phyloP scores from a whole-genome alignment of 2,888 invertebrate species.

The Unio pictorum region DNA sequence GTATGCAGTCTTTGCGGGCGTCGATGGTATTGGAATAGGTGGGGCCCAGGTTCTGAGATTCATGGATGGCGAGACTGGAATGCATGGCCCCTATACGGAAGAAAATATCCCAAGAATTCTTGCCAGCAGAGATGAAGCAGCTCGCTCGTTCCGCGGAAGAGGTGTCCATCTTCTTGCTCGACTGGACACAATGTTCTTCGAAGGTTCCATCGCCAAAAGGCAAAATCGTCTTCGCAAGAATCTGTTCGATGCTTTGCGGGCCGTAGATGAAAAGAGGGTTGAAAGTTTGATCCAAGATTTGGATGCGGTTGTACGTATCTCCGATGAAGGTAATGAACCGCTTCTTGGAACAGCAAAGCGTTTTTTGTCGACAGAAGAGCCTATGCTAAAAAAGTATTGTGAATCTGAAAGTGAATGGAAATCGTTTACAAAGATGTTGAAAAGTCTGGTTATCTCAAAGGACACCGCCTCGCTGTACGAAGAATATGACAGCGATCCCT shows the following conservation, averaged over 20 bases:
- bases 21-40: conserved; percentile 48
- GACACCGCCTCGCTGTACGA: conserved; percentile 9
- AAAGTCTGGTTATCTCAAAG: conserved; percentile 3
- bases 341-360: conserved; percentile 29
- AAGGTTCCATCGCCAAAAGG: conserved; percentile 37
- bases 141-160: conserved; percentile 31
- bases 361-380: conserved; percentile 25
- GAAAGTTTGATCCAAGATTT: conserved; percentile 8
- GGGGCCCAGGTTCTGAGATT: conserved; percentile 47
- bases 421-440: conserved; percentile 6
- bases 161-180: conserved; percentile 41
- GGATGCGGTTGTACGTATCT: conserved; percentile 16
- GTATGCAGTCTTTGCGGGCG: conserved; percentile 45
- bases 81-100: conserved; percentile 54
- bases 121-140: conserved; percentile 39
- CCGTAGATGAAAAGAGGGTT: conserved; percentile 25
- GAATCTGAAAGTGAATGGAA: conserved; percentile 34
- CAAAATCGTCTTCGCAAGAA: conserved; percentile 30
- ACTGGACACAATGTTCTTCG: conserved; percentile 50
- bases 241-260: conserved; percentile 35
- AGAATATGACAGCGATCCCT: conserved; percentile 18
- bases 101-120: conserved; percentile 50
- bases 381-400: conserved; percentile 33
- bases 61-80: conserved; percentile 47
- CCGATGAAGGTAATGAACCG: conserved; percentile 20